These are phyloP conservation scores for Tupaia chinensis DNA, from an alignment of 2,113 vertebrate species.

Conservation along the genomic window DNA sequence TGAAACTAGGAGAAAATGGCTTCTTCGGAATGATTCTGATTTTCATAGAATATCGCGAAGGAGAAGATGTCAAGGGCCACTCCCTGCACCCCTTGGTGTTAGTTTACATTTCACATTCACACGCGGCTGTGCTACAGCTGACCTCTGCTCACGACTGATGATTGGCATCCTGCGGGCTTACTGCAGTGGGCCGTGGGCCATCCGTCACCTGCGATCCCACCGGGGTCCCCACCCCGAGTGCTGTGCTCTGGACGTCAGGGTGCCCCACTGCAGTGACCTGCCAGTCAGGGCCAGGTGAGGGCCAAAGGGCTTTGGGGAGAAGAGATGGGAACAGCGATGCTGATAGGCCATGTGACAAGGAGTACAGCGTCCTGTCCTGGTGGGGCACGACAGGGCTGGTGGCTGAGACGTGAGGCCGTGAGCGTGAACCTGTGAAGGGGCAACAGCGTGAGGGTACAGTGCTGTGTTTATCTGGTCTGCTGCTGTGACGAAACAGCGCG, in stretches of 20 bases:
- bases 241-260: background rate
- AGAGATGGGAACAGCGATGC: background rate
- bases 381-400: no score
- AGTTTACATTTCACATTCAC: background rate
- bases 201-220: no score
- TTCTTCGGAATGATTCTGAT: background rate
- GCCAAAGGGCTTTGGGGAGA: background rate
- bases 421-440: background rate
- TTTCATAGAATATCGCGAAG: background rate
- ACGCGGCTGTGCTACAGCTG: background rate
- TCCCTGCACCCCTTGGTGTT: no score
- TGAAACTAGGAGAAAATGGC: background rate
- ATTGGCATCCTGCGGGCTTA: background rate
- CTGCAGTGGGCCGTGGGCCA: background rate
- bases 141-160: background rate
- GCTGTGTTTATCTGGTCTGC: background rate
- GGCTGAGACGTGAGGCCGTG: no score
- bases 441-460: rapidly evolving
- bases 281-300: background rate
- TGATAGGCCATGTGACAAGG: background rate
- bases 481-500: background rate
- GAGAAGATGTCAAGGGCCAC: background rate
- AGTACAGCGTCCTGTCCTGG: background rate
- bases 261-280: no score
- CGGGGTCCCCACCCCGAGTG: no score